These are phyloP conservation scores for Sciurus vulgaris DNA, from an alignment of 2,797 vertebrate species.

Conservation along the genomic window DNA sequence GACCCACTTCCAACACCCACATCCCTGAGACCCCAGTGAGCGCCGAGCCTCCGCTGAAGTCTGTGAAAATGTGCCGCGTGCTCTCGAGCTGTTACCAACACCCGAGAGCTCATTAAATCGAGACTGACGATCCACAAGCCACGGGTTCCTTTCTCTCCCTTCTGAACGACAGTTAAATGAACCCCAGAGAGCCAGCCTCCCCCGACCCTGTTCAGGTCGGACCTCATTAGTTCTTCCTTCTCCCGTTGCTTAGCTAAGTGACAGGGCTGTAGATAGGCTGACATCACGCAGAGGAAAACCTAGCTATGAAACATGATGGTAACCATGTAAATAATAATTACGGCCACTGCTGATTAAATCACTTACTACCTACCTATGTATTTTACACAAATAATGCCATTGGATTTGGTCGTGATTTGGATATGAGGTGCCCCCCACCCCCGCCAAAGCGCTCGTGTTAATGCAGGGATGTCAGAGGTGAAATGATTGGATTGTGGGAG, in stretches of 20 bases:
- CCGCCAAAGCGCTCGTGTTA: too few species aligned
- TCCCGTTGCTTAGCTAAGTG: not conserved
- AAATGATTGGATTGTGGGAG: too few species aligned
- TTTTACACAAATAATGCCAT: not conserved
- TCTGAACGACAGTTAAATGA: constrained; percentile 12
- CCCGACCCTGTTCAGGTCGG: not conserved
- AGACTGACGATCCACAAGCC: constrained; percentile 60
- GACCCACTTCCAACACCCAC: not conserved
- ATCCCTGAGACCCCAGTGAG: not conserved
- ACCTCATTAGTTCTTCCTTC: constrained; percentile 3
- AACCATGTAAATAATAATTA: not conserved
- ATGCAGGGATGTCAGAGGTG: too few species aligned
- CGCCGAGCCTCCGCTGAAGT: not conserved
- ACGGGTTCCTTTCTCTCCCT: not conserved
- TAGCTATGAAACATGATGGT: not conserved
- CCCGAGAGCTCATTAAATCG: constrained; percentile 67
- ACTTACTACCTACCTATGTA: not conserved
- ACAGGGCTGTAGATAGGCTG: not conserved
- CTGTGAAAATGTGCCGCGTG: constrained; percentile 8
- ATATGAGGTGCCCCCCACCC: too few species aligned
- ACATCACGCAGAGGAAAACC: too few species aligned
- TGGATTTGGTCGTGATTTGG: not conserved
- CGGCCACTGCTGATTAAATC: not conserved
- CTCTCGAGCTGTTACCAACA: constrained; percentile 54
- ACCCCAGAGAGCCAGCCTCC: not conserved